Percentiles rank a stretch among this genome's conserved stretches.
phyloP scores from a whole-genome alignment of 2,888 invertebrate species.

The Macropis europaea region DNA sequence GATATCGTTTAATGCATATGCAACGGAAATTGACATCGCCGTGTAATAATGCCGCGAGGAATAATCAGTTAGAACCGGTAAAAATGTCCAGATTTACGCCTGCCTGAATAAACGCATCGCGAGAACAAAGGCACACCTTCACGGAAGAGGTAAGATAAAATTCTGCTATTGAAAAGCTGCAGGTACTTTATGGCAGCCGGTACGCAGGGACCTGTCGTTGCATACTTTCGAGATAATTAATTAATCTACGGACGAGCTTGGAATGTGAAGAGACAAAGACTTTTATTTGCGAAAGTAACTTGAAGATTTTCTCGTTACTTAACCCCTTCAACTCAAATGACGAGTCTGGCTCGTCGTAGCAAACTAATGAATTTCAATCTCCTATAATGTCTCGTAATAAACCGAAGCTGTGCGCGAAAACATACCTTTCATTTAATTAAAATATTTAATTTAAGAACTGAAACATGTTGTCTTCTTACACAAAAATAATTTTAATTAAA shows the following conservation, averaged over 20 bases:
- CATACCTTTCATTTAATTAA: too few species aligned
- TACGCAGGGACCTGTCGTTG: not conserved
- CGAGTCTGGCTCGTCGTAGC: too few species aligned
- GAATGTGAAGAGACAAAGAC: constrained; percentile 50
- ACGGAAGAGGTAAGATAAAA: not conserved
- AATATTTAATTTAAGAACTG: too few species aligned
- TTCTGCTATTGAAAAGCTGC: not conserved
- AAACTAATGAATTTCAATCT: too few species aligned
- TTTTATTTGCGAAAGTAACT: constrained; percentile 63
- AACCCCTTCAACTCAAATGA: too few species aligned
- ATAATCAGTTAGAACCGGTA: too few species aligned
- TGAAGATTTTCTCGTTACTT: constrained; percentile 22
- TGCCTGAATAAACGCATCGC: not conserved
- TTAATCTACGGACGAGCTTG: constrained; percentile 52
- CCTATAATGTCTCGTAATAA: too few species aligned
- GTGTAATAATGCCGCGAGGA: too few species aligned
- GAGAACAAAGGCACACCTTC: not conserved
- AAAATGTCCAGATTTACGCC: not conserved
- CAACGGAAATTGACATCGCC: too few species aligned
- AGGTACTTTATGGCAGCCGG: not conserved
- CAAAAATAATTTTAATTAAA: too few species aligned
- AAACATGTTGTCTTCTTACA: too few species aligned
- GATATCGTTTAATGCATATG: constrained; percentile 28
- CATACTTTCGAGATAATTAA: constrained; percentile 61
- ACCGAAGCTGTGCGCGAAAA: too few species aligned